Evolutionary conservation across 1,140 invertebrate species (phyloP), one percentile per base, ranked within the genome.

Genomic region (Cepaea nemoralis): DNA sequence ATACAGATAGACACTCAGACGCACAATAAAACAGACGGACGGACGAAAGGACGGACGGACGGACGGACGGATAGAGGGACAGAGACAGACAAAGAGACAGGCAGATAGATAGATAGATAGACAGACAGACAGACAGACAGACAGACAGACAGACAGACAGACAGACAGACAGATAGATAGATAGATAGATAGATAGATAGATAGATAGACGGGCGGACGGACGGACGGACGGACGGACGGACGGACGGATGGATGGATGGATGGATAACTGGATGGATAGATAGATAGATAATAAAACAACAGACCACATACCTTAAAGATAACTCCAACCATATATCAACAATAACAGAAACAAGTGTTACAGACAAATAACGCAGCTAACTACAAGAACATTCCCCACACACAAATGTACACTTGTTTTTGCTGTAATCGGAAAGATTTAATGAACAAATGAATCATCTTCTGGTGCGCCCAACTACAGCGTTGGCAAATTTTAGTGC

Each of bases 101-200:
- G n/a, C n/a, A n/a, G 50, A 55, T 22, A 12, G 50, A 55, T 22
- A 55, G 6, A 22, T 55, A 55, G 50, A 22, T 22, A 55, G 50
- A 55, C 24, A 55, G 50, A 55, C 24, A 55, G 50, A 22, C 24
- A 55, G 50, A 22, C 24, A 12, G 50, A 55, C n/a, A 55, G 50
- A 55, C n/a, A 55, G 50, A 55, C n/a, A 55, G 50, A 55, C n/a
- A 55, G 50, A 55, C n/a, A 69, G 66, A 35, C 35, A 69, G 66
- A 69, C 24, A 69, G 31, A 69, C 35, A 69, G 31, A 69, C 16
- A 35, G 31, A 69, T 69, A 35, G 31, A 69, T 69, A 69, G 66
- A 69, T 69, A 69, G 66, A 69, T 69, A 69, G 66, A 69, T 69
- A 69, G 66, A 69, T 69, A 69, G 66, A 69, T 69, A 69, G 66